These are phyloP conservation scores for Molorchus minor DNA, from an alignment of 2,888 invertebrate genomes.

Conservation along the genomic window DNA sequence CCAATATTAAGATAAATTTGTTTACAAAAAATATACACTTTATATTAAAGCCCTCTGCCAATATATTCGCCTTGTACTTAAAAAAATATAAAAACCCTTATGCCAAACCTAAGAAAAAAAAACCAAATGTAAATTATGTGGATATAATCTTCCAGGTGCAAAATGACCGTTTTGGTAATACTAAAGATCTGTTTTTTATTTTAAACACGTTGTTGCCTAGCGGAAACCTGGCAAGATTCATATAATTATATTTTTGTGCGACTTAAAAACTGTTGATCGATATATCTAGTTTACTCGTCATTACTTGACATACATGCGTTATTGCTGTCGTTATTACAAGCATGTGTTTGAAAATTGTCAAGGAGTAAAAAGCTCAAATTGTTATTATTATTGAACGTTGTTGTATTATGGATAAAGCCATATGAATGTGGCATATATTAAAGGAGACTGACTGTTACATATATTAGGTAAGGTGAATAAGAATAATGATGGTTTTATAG, in stretches of 20 bases:
- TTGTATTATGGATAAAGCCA: conserved; percentile 24
- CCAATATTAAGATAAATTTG: too few relatives aligned
- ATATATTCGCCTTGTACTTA: too few relatives aligned
- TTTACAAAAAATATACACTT: too few relatives aligned
- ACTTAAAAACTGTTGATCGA: conserved; percentile 28
- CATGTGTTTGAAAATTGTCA: conserved; percentile 28
- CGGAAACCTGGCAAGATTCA: conserved; percentile 15
- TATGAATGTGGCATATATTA: conserved; percentile 26
- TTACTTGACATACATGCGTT: conserved; percentile 29
- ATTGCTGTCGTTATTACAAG: conserved; percentile 4
- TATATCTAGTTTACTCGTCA: conserved; percentile 21
- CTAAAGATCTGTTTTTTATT: conserved; percentile 20
- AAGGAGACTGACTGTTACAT: conserved; percentile 37
- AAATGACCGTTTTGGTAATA: conserved; percentile 15
- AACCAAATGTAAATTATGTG: background rate
- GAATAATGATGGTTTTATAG: conserved; percentile 3
- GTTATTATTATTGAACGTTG: conserved; percentile 38
- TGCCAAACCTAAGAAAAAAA: conserved; percentile 15
- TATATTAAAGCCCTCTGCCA: too few relatives aligned
- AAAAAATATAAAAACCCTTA: too few relatives aligned
- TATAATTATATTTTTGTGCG: conserved; percentile 36
- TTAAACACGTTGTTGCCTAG: conserved; percentile 16
- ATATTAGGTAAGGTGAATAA: conserved; percentile 2
- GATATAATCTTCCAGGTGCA: conserved; percentile 22
- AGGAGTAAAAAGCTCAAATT: conserved; percentile 35